Conservation (phyloP, 2,888 invertebrate species). For the Flexamia atlantica region DNA sequence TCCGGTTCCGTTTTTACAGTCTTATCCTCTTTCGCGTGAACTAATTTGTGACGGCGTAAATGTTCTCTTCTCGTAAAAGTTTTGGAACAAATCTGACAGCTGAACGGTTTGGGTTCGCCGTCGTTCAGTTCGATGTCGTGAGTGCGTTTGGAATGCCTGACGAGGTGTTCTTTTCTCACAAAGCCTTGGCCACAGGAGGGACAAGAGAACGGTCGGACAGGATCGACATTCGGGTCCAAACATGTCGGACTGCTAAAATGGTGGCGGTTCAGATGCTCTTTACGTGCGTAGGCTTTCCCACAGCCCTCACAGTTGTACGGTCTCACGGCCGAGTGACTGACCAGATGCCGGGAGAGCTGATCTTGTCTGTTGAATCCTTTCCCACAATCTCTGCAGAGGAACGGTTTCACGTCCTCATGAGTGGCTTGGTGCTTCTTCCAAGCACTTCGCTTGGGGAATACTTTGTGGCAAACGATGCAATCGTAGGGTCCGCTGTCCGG, state of each 20-base stretch:
- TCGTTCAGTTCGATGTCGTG: slow-evolving; percentile 68
- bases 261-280: slow-evolving; percentile 71
- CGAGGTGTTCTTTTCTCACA: slow-evolving; percentile 71
- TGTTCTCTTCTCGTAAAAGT: slow-evolving; percentile 71
- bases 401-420: slow-evolving; percentile 70
- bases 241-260: slow-evolving; percentile 67
- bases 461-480: slow-evolving; percentile 69
- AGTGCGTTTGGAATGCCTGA: slow-evolving; percentile 70
- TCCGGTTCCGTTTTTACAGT: slow-evolving; percentile 52
- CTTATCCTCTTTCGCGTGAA: slow-evolving; percentile 65
- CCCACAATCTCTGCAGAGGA: slow-evolving; percentile 70
- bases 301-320: slow-evolving; percentile 70
- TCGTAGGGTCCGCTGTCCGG: slow-evolving; percentile 68
- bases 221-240: slow-evolving; percentile 62
- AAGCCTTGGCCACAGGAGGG: slow-evolving; percentile 70
- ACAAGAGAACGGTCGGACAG: slow-evolving; percentile 68
- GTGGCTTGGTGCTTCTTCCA: slow-evolving; percentile 71
- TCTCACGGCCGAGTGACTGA: slow-evolving; percentile 69
- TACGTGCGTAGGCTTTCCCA: slow-evolving; percentile 70
- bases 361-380: slow-evolving; percentile 71
- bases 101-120: slow-evolving; percentile 69
- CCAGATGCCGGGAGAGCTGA: slow-evolving; percentile 70
- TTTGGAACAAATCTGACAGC: slow-evolving; percentile 69
- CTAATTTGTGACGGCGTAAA: slow-evolving; percentile 68
- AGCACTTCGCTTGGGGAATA: slow-evolving; percentile 70